Percentiles rank a stretch among this genome's conserved stretches.
These are phyloP conservation scores for Centropyge bicolor DNA, from an alignment of 2,797 vertebrate genomes.

Conservation along the genomic window DNA sequence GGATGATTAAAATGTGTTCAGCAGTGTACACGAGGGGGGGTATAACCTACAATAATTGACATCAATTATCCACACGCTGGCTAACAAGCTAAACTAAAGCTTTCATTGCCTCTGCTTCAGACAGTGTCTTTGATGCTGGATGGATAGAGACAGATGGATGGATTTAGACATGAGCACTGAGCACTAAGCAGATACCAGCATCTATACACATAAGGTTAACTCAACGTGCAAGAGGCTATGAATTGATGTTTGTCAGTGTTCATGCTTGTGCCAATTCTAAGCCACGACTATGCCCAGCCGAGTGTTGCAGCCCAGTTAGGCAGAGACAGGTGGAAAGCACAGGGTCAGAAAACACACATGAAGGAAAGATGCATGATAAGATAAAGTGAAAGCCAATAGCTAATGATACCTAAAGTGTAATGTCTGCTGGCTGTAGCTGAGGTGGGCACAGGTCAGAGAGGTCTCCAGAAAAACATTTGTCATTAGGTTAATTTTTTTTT, in stretches of 20 bases:
- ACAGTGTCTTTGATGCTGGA: slow-evolving; percentile 6
- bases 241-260: slow-evolving; percentile 13
- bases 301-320: too few species aligned
- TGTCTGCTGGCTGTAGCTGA: background rate
- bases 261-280: slow-evolving; percentile 10
- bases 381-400: background rate
- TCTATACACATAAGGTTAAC: slow-evolving; percentile 25
- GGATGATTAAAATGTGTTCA: slow-evolving; percentile 42
- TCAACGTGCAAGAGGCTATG: slow-evolving; percentile 24
- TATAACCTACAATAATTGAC: slow-evolving; percentile 45
- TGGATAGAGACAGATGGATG: slow-evolving; percentile 18
- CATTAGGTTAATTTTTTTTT: background rate
- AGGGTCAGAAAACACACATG: too few species aligned
- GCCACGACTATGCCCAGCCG: too few species aligned
- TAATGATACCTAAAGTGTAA: background rate
- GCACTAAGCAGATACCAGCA: slow-evolving; percentile 8
- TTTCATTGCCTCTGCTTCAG: slow-evolving; percentile 9
- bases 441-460: background rate
- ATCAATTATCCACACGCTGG: slow-evolving; percentile 40
- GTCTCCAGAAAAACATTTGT: background rate
- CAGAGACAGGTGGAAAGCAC: too few species aligned
- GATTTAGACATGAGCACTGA: background rate
- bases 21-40: slow-evolving; percentile 21
- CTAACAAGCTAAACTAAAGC: slow-evolving; percentile 34
- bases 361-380: background rate